Base-by-base conservation (phyloP, 2,113 vertebrate genomes). In the Megaceryle torquata region DNA sequence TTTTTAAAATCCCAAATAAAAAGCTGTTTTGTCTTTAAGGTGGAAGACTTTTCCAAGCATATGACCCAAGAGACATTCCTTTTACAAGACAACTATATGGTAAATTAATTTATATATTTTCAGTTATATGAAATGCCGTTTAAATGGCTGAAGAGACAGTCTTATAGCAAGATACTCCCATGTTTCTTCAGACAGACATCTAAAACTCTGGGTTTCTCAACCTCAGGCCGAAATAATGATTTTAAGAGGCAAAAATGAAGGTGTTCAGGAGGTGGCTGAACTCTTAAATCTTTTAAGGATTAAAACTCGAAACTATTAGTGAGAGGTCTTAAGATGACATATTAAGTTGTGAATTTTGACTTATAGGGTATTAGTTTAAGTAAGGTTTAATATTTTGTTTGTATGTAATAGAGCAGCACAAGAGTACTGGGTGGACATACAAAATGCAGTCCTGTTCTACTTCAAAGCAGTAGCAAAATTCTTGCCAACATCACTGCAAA, bases 41-140 rank as follows among this genome's bases (percentile, higher is more conserved):
- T 99, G 56, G 98, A 99, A 94, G 98, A 98, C 57, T 99, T 99
- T 89, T 98, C 98, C 95, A 94, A 86, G 72, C 94, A 84, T 54
- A 83, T 98, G 59, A 96, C 68, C 37, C 96, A 90, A 44, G 98
- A 98, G 76, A 91, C 97, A 51, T 37, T 96, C 11, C 81, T 96
- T 91, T 90, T 97, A 65, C 95, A 97, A 94, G 98, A 99, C 69
- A 97, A 97, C 82, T 97, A 97, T 46, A 96, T 97, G 98, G 99
- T 99, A 98, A 98, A 87, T 93, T 48, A 37, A 67, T 80, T 77
- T 68, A 50, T 15, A 3, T 84, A 13, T 87, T 95, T 92, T 74
- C 15, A 51, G 19, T 50, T 86, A 68, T 8, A n/a, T 53, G 25
- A 90, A 88, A 39, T 43, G 54, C 33, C 76, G 10, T 64, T 89